These are phyloP conservation scores for Columbina picui DNA, from an alignment of 2,113 vertebrate species.

Conservation along the genomic window DNA sequence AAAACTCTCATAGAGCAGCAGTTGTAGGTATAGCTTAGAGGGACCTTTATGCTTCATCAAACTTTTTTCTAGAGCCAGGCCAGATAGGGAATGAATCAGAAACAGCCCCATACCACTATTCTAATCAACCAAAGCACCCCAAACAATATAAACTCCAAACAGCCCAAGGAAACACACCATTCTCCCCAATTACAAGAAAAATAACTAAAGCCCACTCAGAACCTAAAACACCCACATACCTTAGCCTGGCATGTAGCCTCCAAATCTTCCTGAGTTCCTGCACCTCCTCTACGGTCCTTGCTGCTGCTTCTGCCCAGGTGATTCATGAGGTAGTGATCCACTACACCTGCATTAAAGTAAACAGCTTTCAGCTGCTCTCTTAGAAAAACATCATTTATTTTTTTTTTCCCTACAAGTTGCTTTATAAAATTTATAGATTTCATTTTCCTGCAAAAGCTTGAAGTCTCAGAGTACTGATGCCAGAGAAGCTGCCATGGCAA, in stretches of 20 bases:
- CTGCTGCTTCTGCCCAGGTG: background rate
- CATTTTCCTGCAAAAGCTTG: background rate
- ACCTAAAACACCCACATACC: background rate
- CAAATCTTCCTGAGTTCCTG: background rate
- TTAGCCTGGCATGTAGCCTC: background rate
- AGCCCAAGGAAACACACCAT: background rate
- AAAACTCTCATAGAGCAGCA: background rate
- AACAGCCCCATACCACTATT: background rate
- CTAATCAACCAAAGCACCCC: background rate
- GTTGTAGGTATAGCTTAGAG: background rate
- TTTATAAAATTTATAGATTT: background rate
- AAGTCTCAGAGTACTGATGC: background rate
- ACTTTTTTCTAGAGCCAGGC: background rate
- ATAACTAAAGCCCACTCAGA: background rate
- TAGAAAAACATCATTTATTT: background rate
- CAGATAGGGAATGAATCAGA: background rate
- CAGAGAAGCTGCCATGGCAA: background rate
- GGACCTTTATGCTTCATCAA: background rate
- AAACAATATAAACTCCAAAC: too few species aligned
- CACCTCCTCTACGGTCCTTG: background rate
- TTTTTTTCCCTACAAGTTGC: background rate
- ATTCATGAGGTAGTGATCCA: background rate
- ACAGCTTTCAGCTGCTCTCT: background rate
- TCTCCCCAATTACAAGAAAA: accelerated
- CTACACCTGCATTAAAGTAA: background rate